These are phyloP conservation scores for Athalia cordata DNA, from an alignment of 2,888 invertebrate genomes.

Conservation along the genomic window DNA sequence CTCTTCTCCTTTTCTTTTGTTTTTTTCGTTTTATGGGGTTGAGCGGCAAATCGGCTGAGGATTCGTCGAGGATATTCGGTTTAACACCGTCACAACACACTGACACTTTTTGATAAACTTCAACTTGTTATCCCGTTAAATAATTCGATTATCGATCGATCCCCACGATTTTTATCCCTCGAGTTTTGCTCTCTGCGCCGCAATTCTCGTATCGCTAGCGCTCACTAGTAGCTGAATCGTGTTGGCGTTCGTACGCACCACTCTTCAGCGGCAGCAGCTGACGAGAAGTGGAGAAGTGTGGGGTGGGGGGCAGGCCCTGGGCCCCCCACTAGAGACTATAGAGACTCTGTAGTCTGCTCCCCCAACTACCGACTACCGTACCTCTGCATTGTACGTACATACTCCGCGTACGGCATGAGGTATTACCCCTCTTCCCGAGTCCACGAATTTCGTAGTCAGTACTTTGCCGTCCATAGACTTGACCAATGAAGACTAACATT, in stretches of 20 bases:
- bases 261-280: slow-evolving; percentile 59
- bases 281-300: slow-evolving; percentile 59
- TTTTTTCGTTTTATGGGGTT: neutral
- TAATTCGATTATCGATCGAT: neutral
- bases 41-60: neutral
- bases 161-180: slow-evolving; percentile 15
- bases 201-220: slow-evolving; percentile 49
- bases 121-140: neutral
- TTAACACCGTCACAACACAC: slow-evolving; percentile 28
- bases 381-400: slow-evolving; percentile 33
- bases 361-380: slow-evolving; percentile 43
- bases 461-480: neutral
- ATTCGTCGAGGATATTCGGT: neutral
- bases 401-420: slow-evolving; percentile 4
- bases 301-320: slow-evolving; percentile 55
- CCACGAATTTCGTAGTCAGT: neutral
- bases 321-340: slow-evolving; percentile 43
- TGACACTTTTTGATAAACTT: neutral
- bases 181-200: slow-evolving; percentile 41
- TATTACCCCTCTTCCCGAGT: neutral
- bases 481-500: slow-evolving; percentile 14
- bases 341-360: slow-evolving; percentile 41
- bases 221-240: slow-evolving; percentile 46
- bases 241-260: slow-evolving; percentile 48
- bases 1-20: neutral